Conservation (phyloP, 2,113 vertebrate genomes). For the Columba janthina region DNA sequence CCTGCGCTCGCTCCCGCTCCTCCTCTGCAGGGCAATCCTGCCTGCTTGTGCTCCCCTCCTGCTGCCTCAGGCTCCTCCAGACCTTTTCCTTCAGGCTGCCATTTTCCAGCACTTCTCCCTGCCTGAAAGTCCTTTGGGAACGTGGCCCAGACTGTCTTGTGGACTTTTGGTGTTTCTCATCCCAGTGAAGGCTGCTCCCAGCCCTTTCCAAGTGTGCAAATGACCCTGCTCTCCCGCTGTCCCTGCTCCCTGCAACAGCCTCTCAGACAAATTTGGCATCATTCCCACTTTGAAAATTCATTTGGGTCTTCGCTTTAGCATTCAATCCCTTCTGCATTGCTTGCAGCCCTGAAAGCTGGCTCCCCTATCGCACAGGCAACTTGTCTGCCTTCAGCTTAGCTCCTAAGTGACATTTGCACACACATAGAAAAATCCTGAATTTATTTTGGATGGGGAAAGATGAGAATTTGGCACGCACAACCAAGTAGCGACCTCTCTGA, state of each 20-base stretch:
- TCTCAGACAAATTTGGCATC: rapidly evolving
- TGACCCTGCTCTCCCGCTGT: not conserved
- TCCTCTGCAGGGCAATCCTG: conserved; percentile 40
- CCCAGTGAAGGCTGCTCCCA: not conserved
- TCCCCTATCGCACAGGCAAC: not conserved
- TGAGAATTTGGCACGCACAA: conserved; percentile 22
- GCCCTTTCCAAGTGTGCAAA: not conserved
- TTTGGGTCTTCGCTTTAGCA: not conserved
- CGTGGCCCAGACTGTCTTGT: not conserved
- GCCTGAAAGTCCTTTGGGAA: not conserved
- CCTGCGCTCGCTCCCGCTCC: not conserved
- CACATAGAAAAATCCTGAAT: not conserved
- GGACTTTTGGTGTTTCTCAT: not conserved
- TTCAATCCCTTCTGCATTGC: not conserved
- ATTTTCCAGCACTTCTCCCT: not conserved
- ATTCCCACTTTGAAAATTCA: not conserved
- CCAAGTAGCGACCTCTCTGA: not conserved
- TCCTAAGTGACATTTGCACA: not conserved
- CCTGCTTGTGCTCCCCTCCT: not conserved
- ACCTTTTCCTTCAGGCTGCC: not conserved
- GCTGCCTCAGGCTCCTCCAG: not conserved
- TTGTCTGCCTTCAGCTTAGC: not conserved
- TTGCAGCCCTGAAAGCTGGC: not conserved
- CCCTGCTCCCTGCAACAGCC: not conserved
- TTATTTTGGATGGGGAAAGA: conserved; percentile 46